These are phyloP conservation scores for Nothocercus nigrocapillus DNA, from an alignment of 2,113 vertebrate species.

Conservation along the genomic window DNA sequence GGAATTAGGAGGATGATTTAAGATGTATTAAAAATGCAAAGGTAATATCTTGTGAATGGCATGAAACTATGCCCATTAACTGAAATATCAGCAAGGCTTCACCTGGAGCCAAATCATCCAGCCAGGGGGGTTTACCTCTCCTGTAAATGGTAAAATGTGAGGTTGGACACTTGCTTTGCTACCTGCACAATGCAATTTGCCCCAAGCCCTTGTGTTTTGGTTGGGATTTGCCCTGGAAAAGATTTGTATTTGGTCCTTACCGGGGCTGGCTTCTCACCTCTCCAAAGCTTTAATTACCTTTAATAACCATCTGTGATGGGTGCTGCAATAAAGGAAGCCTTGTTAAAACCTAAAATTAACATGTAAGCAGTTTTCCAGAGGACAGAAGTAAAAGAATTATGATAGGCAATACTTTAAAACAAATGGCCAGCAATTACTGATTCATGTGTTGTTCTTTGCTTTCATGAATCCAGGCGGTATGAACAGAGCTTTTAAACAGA, in stretches of 20 bases:
- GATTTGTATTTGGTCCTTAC: not conserved
- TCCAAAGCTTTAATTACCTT: not conserved
- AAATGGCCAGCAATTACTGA: not conserved
- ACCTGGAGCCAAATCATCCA: not conserved
- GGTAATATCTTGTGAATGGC: fast-evolving
- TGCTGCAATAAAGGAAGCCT: not conserved
- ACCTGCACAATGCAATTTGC: not conserved
- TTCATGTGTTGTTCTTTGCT: not conserved
- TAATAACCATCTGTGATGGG: not conserved
- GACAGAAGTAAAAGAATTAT: not conserved
- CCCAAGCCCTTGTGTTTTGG: fast-evolving
- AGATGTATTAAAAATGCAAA: not conserved
- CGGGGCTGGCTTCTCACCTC: not conserved
- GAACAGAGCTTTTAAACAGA: not conserved
- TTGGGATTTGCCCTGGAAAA: not conserved
- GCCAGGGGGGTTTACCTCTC: not conserved
- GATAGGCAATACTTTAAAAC: not conserved
- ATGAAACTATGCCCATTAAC: not conserved
- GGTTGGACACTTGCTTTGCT: not conserved
- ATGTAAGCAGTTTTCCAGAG: not conserved
- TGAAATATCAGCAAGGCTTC: not conserved
- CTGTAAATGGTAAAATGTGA: fast-evolving
- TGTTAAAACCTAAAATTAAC: not conserved
- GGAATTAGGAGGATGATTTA: fast-evolving
- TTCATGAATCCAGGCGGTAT: not conserved